Evolutionary conservation across 2,797 vertebrate species (phyloP), one percentile per base, ranked within the genome.

Genomic region (Manis javanica): DNA sequence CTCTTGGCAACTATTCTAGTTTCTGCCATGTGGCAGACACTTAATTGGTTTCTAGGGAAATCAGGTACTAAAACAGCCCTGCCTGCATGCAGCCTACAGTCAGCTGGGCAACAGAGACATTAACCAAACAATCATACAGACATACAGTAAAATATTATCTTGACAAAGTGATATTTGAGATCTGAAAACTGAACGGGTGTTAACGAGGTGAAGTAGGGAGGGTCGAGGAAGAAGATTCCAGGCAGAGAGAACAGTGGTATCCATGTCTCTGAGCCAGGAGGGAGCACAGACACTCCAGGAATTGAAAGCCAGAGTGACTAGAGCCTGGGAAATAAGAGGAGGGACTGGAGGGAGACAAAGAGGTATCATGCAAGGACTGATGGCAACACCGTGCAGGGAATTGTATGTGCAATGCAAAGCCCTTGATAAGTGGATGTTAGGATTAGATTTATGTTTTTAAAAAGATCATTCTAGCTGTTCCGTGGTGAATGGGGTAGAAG

Each of bases 401-500:
- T 31, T 64, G 9, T 19, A 18, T 2, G 8, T 12, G 9, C 49
- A 34, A 39, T 10, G 11, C 26, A 51, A 74, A 59, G 24, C 31
- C 31, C 63, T 55, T 61, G 24, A 26, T 53, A 57, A 42, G 37
- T 34, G n/a, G 42, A 37, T 55, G 55, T 64, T 31, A 49, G 59
- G 53, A 34, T 72, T 87, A 42, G n/a, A 26, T 61, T 68, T 42
- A 34, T 12, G 53, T 69, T 69, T 92, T 90, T 77, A 29, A 69
- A 72, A 37, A 63, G 53, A 31, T 19, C 21, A 24, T 34, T 71
- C 3, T 57, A 34, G 46, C 34, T 53, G 14, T 81, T 96, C 39
- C 13, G 29, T 95, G 78, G 68, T 66, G 46, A 88, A 74, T 4
- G 57, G n/a, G 18, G 74, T 19, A 24, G 31, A 74, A 87, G 55